Evolutionary conservation across 2,888 invertebrate species (phyloP), one percentile per base, ranked within the genome.

Genomic region (Prosopocoilus inquinatus): DNA sequence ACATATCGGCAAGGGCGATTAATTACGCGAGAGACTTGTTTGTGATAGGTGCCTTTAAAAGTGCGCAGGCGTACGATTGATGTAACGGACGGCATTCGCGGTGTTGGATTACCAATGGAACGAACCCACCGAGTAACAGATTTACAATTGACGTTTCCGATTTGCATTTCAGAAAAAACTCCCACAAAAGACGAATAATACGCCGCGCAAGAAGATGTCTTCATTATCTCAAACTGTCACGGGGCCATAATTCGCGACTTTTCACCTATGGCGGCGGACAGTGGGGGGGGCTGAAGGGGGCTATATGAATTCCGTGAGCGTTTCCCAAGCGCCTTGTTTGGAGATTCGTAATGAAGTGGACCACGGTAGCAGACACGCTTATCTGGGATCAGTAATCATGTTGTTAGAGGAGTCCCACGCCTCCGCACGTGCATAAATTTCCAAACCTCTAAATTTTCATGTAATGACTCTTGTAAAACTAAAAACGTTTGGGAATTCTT

Each of bases 331-430:
- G 16, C 41, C 41, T 15, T 41, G 41, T 41, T n/a, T 41, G 41
- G 41, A 41, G 41, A 41, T 15, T 28, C 15, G 41, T 41, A 41
- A 41, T 16, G 41, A 41, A 41, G 41, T 41, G 41, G 41, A 16
- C 41, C 38, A 39, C 53, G 53, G 53, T 53, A 53, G 53, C 47
- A 12, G 32, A 13, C 15, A 15, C 9, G 41, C 39, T 57, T 57
- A 59, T 59, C 59, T 59, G 34, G 47, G 55, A 59, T 59, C 59
- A 54, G 54, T 59, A 52, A 57, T 59, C 59, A 59, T 59, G 59
- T 59, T 57, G 59, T 57, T 59, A 53, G 53, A 39, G 56, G 56
- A 52, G 46, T 59, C 59, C 54, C 59, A 59, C 59, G 59, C 59
- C 51, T 53, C 28, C 52, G 35, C 34, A 38, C 34, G 36, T 43